Base-by-base conservation (phyloP, 2,797 vertebrate species). In the Miichthys miiuy region DNA sequence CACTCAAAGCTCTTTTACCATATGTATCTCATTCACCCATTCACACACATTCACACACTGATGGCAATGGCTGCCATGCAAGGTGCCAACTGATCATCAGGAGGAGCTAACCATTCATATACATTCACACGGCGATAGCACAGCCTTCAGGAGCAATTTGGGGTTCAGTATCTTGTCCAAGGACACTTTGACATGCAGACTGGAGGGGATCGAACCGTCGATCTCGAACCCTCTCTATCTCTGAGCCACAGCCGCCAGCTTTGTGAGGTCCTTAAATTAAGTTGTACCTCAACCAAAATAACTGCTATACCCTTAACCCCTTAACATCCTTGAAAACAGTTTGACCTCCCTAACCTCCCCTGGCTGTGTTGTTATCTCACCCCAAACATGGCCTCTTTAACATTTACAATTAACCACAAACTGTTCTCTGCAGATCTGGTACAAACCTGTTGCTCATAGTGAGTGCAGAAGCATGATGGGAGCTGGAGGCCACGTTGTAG, bases 351-450 rank as follows among this genome's bases (percentile, higher is more conserved):
- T 1, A 25, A 77, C 75, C 67, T 61, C 68, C 60, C 38, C 25
- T 56, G 30, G 8, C 68, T 52, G 44, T 34, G 16, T 30, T 30
- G 44, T 82, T 83, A 80, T 88, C 81, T 89, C 21, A 56, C 68
- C 86, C 72, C 66, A 60, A 68, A 77, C 72, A 42, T 52, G 86
- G 80, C 79, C 84, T 75, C 87, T 85, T 84, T 82, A 81, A 87
- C 82, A 78, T 91, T 83, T 81, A 71, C 82, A 87, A 81, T 88
- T 51, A 80, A 68, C 79, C 87, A 71, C 80, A 80, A 81, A 85
- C 71, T 72, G 76, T 77, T 89, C 88, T 89, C 87, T 64, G 57
- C 60, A 83, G 83, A 73, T 79, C 75, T 47, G 72, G 14, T 61
- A 50, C 68, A 72, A 71, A 66, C 75, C 68, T 76, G 67, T 42